phyloP scores from a whole-genome alignment of 2,113 vertebrate species.

The Apeltes quadracus region DNA sequence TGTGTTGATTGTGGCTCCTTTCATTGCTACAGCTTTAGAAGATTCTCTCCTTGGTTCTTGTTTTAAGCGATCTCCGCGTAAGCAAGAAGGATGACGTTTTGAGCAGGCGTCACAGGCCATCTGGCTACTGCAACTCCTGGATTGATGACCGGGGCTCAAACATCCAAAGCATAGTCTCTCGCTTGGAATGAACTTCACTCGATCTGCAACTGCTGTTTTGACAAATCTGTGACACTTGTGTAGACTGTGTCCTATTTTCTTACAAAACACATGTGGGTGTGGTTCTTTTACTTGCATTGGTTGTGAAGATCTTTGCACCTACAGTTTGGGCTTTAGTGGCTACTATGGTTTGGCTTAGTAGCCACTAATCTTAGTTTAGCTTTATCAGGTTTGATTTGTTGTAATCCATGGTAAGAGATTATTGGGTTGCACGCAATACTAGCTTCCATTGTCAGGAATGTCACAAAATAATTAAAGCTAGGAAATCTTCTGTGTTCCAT shows the following conservation, averaged over 20 bases:
- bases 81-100: neutral
- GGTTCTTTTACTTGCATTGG: neutral
- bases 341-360: neutral
- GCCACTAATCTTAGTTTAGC: neutral
- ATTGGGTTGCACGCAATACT: slow-evolving; percentile 44
- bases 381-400: neutral
- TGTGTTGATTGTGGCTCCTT: too few relatives aligned
- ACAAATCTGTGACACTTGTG: too few relatives aligned
- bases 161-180: too few relatives aligned
- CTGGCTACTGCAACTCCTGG: neutral
- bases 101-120: neutral
- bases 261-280: slow-evolving; percentile 24
- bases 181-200: neutral
- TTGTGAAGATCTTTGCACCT: slow-evolving; percentile 12
- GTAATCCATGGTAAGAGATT: slow-evolving; percentile 41
- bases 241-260: slow-evolving; percentile 13
- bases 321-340: neutral
- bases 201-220: neutral
- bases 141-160: too few relatives aligned
- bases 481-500: slow-evolving; percentile 33
- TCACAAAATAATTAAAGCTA: slow-evolving; percentile 46
- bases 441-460: slow-evolving; percentile 39
- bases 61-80: slow-evolving; percentile 4
- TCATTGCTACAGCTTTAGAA: neutral
- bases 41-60: slow-evolving; percentile 4